phyloP scores from a whole-genome alignment of 1,140 invertebrate genomes.

The Saccostrea cuccullata region DNA sequence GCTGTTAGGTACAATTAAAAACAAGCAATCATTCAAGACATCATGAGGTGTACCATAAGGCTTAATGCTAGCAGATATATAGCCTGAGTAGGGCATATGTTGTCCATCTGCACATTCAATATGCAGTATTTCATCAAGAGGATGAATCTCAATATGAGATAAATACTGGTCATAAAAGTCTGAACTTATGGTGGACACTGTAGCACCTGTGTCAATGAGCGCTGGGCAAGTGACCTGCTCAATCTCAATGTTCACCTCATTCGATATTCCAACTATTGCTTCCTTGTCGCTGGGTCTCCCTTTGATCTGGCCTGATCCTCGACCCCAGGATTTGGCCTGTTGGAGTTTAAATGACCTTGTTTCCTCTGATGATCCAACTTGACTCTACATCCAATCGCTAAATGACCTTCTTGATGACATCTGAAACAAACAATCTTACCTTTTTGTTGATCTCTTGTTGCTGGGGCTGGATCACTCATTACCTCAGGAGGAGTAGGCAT shows the following conservation, averaged over 20 bases:
- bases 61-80: constrained; percentile 44
- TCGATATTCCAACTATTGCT: not conserved
- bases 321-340: not conserved
- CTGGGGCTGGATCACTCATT: no score
- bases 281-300: not conserved
- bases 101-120: constrained; percentile 58
- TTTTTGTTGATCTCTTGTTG: no score
- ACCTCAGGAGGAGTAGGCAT: no score
- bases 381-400: constrained; percentile 45
- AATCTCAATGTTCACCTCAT: constrained; percentile 6
- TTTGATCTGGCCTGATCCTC: not conserved
- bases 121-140: constrained; percentile 37
- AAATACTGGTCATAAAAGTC: constrained; percentile 47
- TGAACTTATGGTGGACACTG: constrained; percentile 44
- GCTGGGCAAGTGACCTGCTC: constrained; percentile 12
- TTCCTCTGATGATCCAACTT: not conserved
- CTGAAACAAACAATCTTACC: no score
- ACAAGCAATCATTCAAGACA: not conserved
- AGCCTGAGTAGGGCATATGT: constrained; percentile 53
- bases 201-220: constrained; percentile 54
- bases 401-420: not conserved
- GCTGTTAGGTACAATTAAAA: not conserved
- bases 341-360: constrained; percentile 1
- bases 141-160: constrained; percentile 24
- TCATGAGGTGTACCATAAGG: not conserved